phyloP scores from a whole-genome alignment of 2,888 invertebrate genomes.

The Netelia inedita region DNA sequence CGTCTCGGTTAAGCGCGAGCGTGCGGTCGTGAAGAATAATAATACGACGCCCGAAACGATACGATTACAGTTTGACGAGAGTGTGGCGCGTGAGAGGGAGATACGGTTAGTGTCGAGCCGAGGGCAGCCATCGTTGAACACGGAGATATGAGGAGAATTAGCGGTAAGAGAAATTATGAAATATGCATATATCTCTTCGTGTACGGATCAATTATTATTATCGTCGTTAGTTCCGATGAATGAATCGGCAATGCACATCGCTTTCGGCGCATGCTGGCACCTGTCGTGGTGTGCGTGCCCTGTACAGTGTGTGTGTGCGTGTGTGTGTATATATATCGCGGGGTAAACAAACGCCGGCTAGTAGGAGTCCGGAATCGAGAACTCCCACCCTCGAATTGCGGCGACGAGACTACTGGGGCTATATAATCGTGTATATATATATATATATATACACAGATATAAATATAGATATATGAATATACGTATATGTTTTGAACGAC shows the following conservation, averaged over 20 bases:
- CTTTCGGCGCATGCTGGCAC: constrained; percentile 55
- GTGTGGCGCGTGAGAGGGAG: constrained; percentile 42
- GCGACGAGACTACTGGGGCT: constrained; percentile 22
- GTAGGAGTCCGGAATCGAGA: constrained; percentile 44
- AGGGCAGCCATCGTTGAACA: constrained; percentile 63
- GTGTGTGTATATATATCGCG: constrained; percentile 42
- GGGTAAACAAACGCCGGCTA: constrained; percentile 66
- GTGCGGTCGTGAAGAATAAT: constrained; percentile 33
- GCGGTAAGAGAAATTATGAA: constrained; percentile 77
- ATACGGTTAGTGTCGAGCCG: constrained; percentile 50
- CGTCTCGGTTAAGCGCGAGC: constrained; percentile 16
- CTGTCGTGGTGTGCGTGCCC: constrained; percentile 12
- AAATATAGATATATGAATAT: constrained; percentile 19
- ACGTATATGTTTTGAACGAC: constrained; percentile 48
- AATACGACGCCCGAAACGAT: constrained; percentile 14
- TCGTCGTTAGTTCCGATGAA: constrained; percentile 9
- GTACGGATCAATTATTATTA: not conserved
- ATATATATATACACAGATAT: not conserved
- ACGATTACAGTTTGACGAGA: constrained; percentile 48
- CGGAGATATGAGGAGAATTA: constrained; percentile 81
- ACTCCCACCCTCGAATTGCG: constrained; percentile 56
- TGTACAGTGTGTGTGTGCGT: not conserved
- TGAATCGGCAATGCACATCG: constrained; percentile 49
- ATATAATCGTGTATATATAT: not conserved
- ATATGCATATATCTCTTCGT: not conserved